Evolutionary conservation across 2,888 invertebrate genomes (phyloP).

Genomic region (Pemphredon lugubris): DNA sequence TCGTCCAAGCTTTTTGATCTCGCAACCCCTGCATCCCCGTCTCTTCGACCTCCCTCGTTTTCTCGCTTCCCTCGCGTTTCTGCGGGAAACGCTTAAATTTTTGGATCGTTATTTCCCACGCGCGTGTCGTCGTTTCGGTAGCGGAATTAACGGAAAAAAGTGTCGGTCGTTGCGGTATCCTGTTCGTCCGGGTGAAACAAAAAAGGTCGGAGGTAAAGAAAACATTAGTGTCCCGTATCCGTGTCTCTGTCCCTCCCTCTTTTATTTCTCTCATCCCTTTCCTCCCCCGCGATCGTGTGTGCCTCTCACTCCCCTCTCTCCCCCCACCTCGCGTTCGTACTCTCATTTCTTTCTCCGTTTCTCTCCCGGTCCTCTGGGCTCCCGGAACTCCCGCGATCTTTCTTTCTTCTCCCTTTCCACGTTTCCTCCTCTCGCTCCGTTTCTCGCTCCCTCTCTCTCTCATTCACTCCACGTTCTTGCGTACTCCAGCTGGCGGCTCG

Average conservation of each 20-base stretch:
- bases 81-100: slow-evolving; percentile 5
- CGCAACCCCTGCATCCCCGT: neutral
- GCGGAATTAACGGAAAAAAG: neutral
- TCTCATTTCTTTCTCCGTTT: neutral
- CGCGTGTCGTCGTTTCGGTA: neutral
- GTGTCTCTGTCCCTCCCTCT: too few relatives aligned
- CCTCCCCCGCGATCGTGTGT: too few relatives aligned
- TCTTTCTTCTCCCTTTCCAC: neutral
- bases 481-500: slow-evolving; percentile 46
- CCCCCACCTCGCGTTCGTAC: neutral
- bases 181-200: too few relatives aligned
- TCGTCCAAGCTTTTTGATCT: neutral
- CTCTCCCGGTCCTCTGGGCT: slow-evolving; percentile 5
- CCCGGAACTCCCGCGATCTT: too few relatives aligned
- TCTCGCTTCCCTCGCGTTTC: neutral
- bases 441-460: neutral
- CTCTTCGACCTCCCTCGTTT: neutral
- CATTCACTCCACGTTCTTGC: slow-evolving; percentile 38
- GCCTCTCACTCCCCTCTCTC: neutral
- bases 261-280: slow-evolving; percentile 8
- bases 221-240: slow-evolving; percentile 30
- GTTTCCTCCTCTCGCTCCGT: neutral
- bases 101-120: neutral
- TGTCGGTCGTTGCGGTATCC: neutral
- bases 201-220: neutral